Evolutionary conservation across 2,888 invertebrate species (phyloP).

Genomic region (Macroteleia sp.): DNA sequence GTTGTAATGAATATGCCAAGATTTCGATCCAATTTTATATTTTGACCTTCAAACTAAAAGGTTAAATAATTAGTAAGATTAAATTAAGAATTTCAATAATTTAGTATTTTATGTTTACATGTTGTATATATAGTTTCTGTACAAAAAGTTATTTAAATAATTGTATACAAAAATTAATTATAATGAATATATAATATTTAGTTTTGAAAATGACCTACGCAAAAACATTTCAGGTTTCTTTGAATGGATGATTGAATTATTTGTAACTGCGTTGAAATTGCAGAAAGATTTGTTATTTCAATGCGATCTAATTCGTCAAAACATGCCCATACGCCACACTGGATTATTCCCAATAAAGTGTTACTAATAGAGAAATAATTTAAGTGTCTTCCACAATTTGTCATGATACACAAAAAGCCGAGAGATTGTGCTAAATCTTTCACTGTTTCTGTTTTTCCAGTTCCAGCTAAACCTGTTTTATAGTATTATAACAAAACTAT

Average conservation of each 20-base stretch:
- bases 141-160: too few relatives aligned
- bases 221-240: too few relatives aligned
- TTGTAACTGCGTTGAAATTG: too few relatives aligned
- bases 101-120: too few relatives aligned
- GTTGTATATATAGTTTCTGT: too few relatives aligned
- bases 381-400: constrained; percentile 97
- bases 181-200: too few relatives aligned
- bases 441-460: constrained; percentile 95
- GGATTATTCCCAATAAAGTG: constrained; percentile 90
- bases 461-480: constrained; percentile 88
- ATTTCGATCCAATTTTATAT: constrained; percentile 92
- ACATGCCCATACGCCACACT: constrained; percentile 97
- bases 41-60: constrained; percentile 91
- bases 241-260: too few relatives aligned
- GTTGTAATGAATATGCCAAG: constrained; percentile 97
- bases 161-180: too few relatives aligned
- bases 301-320: constrained; percentile 98
- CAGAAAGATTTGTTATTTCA: too few relatives aligned
- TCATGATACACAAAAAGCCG: constrained; percentile 92
- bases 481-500: too few relatives aligned
- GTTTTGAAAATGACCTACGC: too few relatives aligned
- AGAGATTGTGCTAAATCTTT: constrained; percentile 96
- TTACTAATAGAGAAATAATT: constrained; percentile 93
- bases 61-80: neutral
- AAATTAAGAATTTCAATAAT: too few relatives aligned